A percentile compares a stretch with the other conserved stretches of the same genome.
Evolutionary conservation across 2,113 vertebrate species (phyloP).

Genomic region (Lampris megalopsis): DNA sequence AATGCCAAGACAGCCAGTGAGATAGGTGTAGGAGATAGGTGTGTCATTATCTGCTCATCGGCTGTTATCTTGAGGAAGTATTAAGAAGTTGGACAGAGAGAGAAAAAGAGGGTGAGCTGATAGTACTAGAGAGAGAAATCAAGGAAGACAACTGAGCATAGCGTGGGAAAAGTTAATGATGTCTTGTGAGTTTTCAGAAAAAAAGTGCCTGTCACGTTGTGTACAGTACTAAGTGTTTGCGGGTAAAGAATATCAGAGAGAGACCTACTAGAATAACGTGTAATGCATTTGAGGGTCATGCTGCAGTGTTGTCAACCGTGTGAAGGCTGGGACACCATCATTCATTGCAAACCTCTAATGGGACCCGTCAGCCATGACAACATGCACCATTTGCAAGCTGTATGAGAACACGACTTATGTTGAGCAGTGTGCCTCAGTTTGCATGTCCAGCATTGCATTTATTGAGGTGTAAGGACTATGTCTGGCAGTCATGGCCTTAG

Average conservation of each 20-base stretch:
- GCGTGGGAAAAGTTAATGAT: constrained; percentile 1
- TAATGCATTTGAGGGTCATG: constrained; percentile 50
- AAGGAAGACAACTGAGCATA: neutral
- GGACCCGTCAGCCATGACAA: neutral
- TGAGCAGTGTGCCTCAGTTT: neutral
- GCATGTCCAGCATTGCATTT: neutral
- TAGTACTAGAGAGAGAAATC: neutral
- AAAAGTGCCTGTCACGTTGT: constrained; percentile 7
- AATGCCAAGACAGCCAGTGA: too few species aligned
- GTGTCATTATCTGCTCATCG: too few species aligned
- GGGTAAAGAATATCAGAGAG: neutral
- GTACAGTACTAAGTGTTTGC: constrained; percentile 30
- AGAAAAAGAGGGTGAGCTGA: neutral
- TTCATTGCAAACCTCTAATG: constrained; percentile 39
- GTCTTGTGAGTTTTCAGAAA: constrained; percentile 10
- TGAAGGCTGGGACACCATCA: constrained; percentile 24
- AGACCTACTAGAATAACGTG: constrained; percentile 11
- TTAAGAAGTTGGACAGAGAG: neutral
- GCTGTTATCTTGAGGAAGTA: too few species aligned
- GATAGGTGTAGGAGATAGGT: too few species aligned
- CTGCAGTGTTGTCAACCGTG: constrained; percentile 32
- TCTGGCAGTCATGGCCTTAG: too few species aligned
- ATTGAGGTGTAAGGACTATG: neutral
- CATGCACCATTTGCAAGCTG: neutral
- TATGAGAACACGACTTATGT: neutral